Percentiles rank a stretch among this genome's conserved stretches.
These are phyloP conservation scores for Sanderia malayensis DNA, from an alignment of 30 jellyfish, hydroid and myxozoan species.

Conservation along the genomic window DNA sequence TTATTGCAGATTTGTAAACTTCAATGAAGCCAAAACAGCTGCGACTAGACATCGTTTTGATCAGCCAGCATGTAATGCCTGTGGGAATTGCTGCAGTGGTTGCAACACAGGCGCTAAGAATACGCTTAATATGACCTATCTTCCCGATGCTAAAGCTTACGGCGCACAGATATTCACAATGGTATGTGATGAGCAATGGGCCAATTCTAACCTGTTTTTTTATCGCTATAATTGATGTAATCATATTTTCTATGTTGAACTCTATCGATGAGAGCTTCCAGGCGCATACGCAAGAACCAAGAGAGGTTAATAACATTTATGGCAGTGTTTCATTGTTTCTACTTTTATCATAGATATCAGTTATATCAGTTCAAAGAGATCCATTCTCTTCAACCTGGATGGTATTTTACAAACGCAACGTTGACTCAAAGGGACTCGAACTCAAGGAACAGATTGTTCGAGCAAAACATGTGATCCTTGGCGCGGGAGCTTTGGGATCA, in stretches of 20 bases:
- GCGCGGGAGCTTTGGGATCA: conserved; percentile 76
- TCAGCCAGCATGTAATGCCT: conserved; percentile 26
- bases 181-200: too few species aligned
- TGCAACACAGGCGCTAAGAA: conserved; percentile 81
- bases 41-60: neutral
- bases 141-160: conserved; percentile 64
- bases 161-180: conserved; percentile 60
- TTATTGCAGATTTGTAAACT: too few species aligned
- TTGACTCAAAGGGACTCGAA: conserved; percentile 8
- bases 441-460: conserved; percentile 55
- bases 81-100: conserved; percentile 71
- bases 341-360: conserved; percentile 26
- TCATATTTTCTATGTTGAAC: too few species aligned
- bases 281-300: too few species aligned
- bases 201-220: too few species aligned
- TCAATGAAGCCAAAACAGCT: too few species aligned
- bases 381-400: conserved; percentile 57
- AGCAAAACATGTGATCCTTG: conserved; percentile 51
- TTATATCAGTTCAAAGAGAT: conserved; percentile 42
- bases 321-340: too few species aligned
- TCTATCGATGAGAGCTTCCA: too few species aligned
- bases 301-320: too few species aligned
- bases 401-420: conserved; percentile 33
- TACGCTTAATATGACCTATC: conserved; percentile 54
- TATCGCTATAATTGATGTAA: too few species aligned